phyloP scores from a whole-genome alignment of 2,888 invertebrate genomes.

The Chrysotoxum bicinctum region DNA sequence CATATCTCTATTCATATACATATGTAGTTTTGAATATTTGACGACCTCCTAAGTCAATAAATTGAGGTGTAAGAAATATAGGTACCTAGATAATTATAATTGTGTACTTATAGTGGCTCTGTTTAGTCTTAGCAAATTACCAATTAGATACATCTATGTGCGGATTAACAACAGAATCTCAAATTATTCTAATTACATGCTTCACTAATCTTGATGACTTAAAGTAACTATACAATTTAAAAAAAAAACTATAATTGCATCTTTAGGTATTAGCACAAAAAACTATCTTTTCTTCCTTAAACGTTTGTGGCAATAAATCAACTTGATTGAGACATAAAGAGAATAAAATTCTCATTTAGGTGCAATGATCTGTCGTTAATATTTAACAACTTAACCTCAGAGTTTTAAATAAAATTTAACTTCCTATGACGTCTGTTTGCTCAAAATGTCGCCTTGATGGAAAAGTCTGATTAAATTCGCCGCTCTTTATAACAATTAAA shows the following conservation, averaged over 20 bases:
- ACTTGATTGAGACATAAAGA: background rate
- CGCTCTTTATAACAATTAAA: background rate
- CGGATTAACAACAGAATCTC: no score
- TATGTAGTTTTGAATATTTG: no score
- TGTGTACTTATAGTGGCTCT: no score
- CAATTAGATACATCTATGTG: background rate
- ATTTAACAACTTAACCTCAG: conserved; percentile 5
- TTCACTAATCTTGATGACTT: no score
- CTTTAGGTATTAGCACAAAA: no score
- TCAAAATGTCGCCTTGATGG: conserved; percentile 11
- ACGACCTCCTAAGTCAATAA: no score
- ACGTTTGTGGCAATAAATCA: background rate
- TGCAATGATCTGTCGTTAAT: background rate
- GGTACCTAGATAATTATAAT: no score
- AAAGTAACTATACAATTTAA: background rate
- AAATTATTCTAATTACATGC: no score
- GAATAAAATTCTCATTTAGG: background rate
- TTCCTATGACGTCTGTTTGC: conserved; percentile 24
- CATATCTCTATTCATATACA: no score
- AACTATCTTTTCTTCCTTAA: background rate
- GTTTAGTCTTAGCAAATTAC: background rate
- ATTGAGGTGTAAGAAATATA: no score
- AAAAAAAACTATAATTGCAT: background rate
- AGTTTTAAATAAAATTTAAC: background rate
- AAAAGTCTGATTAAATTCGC: background rate